A percentile compares a stretch with the other conserved stretches of the same genome.
Evolutionary conservation across 2,113 vertebrate genomes (phyloP).

Genomic region (Anser brachyrhynchus): DNA sequence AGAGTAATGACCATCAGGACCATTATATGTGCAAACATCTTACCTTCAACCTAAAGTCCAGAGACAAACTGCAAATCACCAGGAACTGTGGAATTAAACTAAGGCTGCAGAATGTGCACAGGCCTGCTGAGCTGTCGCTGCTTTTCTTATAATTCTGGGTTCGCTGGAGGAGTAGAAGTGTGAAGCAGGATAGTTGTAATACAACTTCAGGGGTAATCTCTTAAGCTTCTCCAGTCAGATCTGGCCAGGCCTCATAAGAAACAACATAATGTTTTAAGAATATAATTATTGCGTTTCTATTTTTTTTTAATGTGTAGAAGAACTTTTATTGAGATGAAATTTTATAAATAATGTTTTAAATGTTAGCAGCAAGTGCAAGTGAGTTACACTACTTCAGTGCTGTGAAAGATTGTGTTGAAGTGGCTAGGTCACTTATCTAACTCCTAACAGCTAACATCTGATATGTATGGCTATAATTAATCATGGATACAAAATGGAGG

Average conservation of each 20-base stretch:
- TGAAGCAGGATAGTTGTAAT: neutral
- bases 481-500: neutral
- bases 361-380: neutral
- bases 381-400: neutral
- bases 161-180: neutral
- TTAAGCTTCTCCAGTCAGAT: neutral
- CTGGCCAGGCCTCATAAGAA: neutral
- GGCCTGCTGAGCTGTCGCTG: neutral
- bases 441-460: neutral
- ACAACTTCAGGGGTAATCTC: neutral
- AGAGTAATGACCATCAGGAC: rapidly evolving
- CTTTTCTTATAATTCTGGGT: neutral
- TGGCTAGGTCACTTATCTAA: neutral
- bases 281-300: neutral
- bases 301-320: neutral
- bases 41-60: neutral
- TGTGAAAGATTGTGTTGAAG: neutral
- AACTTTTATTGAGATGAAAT: neutral
- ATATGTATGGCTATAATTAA: neutral
- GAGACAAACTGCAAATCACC: neutral
- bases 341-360: neutral
- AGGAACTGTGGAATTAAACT: neutral
- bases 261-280: neutral
- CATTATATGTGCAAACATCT: rapidly evolving
- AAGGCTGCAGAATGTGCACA: neutral